Evolutionary conservation across 2,888 invertebrate genomes (phyloP).

Genomic region (Hedychridium roseum): DNA sequence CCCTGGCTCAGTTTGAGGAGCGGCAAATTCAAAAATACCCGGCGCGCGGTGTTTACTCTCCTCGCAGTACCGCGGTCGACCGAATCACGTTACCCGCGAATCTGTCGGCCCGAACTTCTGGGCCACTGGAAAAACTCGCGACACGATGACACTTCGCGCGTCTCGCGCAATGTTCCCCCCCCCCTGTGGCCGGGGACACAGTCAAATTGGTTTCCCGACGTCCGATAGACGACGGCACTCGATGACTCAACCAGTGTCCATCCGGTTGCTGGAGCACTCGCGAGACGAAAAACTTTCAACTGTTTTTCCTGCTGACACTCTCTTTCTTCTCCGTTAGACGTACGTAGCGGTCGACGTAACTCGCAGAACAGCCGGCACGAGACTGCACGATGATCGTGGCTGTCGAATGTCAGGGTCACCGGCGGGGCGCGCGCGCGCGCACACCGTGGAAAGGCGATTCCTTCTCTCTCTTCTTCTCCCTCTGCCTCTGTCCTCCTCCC

Average conservation of each 20-base stretch:
- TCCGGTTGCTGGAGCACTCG: no score
- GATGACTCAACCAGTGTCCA: no score
- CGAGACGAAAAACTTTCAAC: no score
- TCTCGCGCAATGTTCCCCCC: neutral
- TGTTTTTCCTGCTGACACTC: neutral
- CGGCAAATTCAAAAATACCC: no score
- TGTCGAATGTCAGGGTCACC: constrained; percentile 53
- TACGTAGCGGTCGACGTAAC: constrained; percentile 7
- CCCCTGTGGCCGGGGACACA: neutral
- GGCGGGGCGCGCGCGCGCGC: constrained; percentile 36
- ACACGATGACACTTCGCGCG: no score
- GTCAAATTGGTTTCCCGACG: neutral
- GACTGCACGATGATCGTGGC: constrained; percentile 1
- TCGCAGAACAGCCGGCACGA: constrained; percentile 16
- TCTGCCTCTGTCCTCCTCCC: constrained; percentile 7
- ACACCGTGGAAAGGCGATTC: constrained; percentile 14
- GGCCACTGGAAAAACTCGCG: no score
- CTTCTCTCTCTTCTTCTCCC: constrained; percentile 9
- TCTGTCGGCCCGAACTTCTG: no score
- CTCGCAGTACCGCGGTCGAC: no score
- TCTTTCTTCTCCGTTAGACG: neutral
- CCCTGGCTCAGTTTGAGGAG: no score
- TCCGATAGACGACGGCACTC: no score
- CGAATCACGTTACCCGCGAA: no score
- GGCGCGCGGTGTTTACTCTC: no score